phyloP scores from a whole-genome alignment of 2,888 invertebrate species.

The Netelia fuscicornis region DNA sequence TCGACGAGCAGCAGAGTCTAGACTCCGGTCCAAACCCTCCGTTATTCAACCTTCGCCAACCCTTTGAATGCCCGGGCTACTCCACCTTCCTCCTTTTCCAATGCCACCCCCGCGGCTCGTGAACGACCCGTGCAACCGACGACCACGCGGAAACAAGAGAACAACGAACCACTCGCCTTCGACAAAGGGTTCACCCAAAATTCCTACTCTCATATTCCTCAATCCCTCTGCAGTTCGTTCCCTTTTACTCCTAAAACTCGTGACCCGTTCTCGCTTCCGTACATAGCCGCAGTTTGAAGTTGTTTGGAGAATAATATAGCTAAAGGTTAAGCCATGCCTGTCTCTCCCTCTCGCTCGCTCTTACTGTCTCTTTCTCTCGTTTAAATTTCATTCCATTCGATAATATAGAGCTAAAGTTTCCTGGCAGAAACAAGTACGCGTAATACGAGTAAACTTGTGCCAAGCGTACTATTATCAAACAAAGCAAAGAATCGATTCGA shows the following conservation, averaged over 20 bases:
- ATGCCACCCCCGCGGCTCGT: not conserved
- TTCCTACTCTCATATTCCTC: constrained; percentile 43
- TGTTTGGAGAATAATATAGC: constrained; percentile 27
- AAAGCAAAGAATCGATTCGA: no score
- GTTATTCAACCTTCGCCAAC: constrained; percentile 65
- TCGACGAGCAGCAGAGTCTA: constrained; percentile 56
- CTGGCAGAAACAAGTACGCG: not conserved
- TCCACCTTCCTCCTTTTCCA: not conserved
- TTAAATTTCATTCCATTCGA: no score
- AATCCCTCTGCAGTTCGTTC: not conserved
- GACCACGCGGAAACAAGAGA: constrained; percentile 56
- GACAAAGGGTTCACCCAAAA: constrained; percentile 38
- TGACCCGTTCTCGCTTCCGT: not conserved
- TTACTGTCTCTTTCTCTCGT: not conserved
- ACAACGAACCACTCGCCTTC: constrained; percentile 57
- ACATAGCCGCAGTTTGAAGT: constrained; percentile 29
- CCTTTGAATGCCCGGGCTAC: constrained; percentile 59
- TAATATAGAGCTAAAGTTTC: no score
- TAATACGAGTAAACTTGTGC: not conserved
- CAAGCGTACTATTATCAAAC: no score
- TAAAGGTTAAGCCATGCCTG: constrained; percentile 7
- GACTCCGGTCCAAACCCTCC: constrained; percentile 67
- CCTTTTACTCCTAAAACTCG: constrained; percentile 9
- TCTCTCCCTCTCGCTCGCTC: not conserved
- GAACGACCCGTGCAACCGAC: constrained; percentile 20